Evolutionary conservation across 2,113 vertebrate species (phyloP).

Genomic region (Sphaerodactylus townsendi): DNA sequence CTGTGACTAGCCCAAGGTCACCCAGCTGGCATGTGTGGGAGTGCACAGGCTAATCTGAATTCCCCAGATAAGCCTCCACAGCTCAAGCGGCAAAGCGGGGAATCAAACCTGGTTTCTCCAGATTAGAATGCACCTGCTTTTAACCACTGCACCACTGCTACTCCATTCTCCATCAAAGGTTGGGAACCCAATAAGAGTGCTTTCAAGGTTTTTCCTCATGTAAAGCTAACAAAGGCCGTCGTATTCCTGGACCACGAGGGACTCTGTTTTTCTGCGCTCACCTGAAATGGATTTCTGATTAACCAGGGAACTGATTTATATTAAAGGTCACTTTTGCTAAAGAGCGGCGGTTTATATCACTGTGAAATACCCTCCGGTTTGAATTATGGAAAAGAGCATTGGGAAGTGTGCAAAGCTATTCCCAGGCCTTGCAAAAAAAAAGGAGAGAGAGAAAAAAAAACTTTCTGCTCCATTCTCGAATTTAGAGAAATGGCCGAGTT

Average conservation of each 20-base stretch:
- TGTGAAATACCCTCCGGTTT: constrained; percentile 44
- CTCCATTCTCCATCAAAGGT: no score
- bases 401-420: constrained; percentile 30
- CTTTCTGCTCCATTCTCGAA: constrained; percentile 6
- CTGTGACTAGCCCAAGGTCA: no score
- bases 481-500: constrained; percentile 46
- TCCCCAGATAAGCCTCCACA: no score
- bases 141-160: no score
- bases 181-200: not conserved
- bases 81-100: no score
- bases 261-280: not conserved
- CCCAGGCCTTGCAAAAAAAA: not conserved
- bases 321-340: constrained; percentile 46
- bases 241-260: not conserved
- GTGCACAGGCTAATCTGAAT: no score
- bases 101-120: no score
- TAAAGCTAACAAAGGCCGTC: not conserved
- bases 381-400: constrained; percentile 35
- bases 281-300: constrained; percentile 46
- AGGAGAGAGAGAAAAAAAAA: not conserved
- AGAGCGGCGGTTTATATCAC: constrained; percentile 44
- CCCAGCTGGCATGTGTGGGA: no score
- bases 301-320: constrained; percentile 5
- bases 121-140: no score
- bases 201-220: not conserved